Percentiles rank a stretch among this genome's conserved stretches.
Conservation (phyloP, 2,113 vertebrate genomes). For the Cavia aperea region DNA sequence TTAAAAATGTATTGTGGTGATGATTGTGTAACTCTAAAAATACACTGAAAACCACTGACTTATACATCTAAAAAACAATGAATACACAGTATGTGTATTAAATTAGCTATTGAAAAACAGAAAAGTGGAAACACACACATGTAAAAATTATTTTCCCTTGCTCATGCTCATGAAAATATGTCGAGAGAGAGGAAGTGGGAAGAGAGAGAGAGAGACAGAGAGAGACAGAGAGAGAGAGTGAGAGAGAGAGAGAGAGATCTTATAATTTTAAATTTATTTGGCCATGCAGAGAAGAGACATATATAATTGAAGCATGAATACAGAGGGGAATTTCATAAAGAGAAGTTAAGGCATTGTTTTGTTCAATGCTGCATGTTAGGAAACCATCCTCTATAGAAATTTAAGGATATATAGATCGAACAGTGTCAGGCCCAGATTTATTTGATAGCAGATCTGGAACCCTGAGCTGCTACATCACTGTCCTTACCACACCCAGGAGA, state of each 20-base stretch:
- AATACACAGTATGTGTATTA: neutral
- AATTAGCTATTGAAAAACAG: neutral
- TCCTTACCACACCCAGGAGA: neutral
- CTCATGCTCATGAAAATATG: neutral
- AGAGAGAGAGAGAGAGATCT: no score
- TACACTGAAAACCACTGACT: neutral
- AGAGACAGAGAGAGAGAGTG: no score
- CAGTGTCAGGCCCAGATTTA: neutral
- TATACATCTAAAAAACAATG: neutral
- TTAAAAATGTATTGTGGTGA: neutral
- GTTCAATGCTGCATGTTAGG: neutral
- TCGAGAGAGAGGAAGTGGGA: no score
- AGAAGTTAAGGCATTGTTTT: neutral
- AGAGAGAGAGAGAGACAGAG: no score
- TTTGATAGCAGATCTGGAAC: neutral
- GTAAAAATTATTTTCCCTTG: neutral
- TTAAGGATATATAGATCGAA: neutral
- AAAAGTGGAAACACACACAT: neutral
- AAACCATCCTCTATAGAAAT: neutral
- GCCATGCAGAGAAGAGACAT: neutral
- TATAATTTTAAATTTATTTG: neutral
- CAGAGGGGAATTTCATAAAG: neutral
- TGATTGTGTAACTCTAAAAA: neutral
- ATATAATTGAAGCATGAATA: neutral
- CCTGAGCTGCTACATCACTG: neutral